phyloP scores from a whole-genome alignment of 1,140 invertebrate species.

The Zaprionus kolodkinae region DNA sequence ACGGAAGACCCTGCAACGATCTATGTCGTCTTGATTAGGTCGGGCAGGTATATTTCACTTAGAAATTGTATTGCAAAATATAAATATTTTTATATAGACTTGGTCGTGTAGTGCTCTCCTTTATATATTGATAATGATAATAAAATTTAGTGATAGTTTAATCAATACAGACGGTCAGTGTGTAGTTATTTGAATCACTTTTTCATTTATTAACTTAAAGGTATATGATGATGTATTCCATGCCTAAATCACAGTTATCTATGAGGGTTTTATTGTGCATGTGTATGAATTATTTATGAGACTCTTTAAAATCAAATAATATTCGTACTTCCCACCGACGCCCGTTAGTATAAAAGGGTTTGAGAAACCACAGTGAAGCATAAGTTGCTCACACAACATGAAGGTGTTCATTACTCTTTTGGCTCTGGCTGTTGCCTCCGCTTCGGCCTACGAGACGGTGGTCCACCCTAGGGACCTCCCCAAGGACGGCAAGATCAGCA shows the following conservation, averaged over 20 bases:
- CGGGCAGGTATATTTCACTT: too few relatives aligned
- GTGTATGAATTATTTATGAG: neutral
- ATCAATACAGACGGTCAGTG: too few relatives aligned
- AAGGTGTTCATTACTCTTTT: conserved; percentile 50
- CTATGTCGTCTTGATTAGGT: too few relatives aligned
- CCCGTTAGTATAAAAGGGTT: neutral
- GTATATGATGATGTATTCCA: too few relatives aligned
- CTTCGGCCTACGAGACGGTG: conserved; percentile 11
- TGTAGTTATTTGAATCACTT: too few relatives aligned
- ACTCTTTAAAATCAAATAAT: neutral
- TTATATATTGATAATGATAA: too few relatives aligned
- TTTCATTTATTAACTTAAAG: too few relatives aligned
- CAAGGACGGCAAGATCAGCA: conserved; percentile 24
- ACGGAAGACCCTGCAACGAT: too few relatives aligned
- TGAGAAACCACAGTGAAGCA: neutral
- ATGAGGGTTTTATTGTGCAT: neutral
- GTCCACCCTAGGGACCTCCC: conserved; percentile 25
- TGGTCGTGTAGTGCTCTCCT: too few relatives aligned
- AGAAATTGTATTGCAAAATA: too few relatives aligned
- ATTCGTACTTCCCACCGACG: neutral
- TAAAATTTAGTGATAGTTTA: too few relatives aligned
- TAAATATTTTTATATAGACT: too few relatives aligned
- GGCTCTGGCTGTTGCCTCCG: conserved; percentile 46
- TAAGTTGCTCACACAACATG: conserved; percentile 13
- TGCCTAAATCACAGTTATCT: neutral